These are phyloP conservation scores for Capra hircus DNA, from an alignment of 2,113 vertebrate genomes.

Conservation along the genomic window DNA sequence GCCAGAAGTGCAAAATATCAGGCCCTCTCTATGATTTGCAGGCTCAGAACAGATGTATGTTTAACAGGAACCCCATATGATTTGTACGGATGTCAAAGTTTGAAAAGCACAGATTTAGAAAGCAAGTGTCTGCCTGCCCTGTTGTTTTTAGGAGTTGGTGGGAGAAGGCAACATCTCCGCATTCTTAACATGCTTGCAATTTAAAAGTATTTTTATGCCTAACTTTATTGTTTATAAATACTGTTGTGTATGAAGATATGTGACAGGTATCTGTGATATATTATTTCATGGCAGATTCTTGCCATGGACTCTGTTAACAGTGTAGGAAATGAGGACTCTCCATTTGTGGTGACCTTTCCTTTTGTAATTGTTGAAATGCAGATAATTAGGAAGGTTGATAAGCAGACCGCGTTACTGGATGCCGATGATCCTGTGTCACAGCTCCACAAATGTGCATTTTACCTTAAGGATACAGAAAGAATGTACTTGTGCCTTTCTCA, in stretches of 20 bases:
- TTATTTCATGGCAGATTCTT: background rate
- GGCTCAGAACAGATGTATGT: background rate
- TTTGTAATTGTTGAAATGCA: constrained; percentile 68
- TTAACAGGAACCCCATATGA: background rate
- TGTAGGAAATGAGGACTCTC: background rate
- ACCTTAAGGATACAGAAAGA: constrained; percentile 99
- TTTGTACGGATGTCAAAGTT: background rate
- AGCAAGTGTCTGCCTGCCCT: background rate
- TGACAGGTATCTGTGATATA: background rate
- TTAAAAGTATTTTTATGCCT: background rate
- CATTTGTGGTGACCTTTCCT: background rate
- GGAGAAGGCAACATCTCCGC: background rate
- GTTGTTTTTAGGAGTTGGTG: background rate
- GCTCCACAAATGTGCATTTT: constrained; percentile 99
- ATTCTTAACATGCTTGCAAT: background rate
- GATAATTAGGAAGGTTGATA: constrained; percentile 99
- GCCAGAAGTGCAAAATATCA: background rate
- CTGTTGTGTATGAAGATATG: background rate
- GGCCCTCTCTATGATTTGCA: background rate
- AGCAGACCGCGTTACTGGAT: constrained; percentile 97
- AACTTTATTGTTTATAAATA: background rate
- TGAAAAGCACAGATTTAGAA: background rate
- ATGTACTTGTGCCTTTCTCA: constrained; percentile 99
- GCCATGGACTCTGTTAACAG: background rate
- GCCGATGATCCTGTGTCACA: constrained; percentile 98